Percentiles rank a stretch among this genome's conserved stretches.
Evolutionary conservation across 2,113 vertebrate genomes (phyloP).

Genomic region (Eleginops maclovinus): DNA sequence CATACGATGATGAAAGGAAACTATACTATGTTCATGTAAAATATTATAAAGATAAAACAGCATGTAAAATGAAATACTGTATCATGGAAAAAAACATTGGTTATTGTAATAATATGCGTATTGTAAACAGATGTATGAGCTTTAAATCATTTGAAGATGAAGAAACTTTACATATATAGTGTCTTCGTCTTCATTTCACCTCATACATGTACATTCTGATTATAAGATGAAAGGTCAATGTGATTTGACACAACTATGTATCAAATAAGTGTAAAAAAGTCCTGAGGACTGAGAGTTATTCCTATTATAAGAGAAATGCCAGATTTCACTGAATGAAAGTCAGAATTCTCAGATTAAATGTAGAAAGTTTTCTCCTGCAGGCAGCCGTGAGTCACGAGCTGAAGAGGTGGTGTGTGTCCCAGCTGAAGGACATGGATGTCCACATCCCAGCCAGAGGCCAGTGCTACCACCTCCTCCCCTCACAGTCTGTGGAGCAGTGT

Average conservation of each 20-base stretch:
- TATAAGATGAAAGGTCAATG: not conserved
- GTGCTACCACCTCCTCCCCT: constrained; percentile 84
- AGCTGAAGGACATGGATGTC: constrained; percentile 88
- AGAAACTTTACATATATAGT: too few species aligned
- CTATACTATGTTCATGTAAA: too few species aligned
- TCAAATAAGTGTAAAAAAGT: not conserved
- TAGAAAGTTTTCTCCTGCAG: constrained; percentile 76
- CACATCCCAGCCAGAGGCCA: constrained; percentile 83
- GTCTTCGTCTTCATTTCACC: too few species aligned
- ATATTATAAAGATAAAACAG: too few species aligned
- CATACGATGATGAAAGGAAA: too few species aligned
- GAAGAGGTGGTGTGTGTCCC: constrained; percentile 90
- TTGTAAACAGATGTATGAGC: too few species aligned
- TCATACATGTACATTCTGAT: not conserved
- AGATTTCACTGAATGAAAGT: not conserved
- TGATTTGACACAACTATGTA: not conserved
- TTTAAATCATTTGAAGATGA: too few species aligned
- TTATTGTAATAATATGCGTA: too few species aligned
- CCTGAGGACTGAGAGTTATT: not conserved
- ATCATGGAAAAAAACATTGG: too few species aligned
- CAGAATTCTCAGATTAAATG: not conserved
- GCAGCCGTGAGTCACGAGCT: constrained; percentile 85
- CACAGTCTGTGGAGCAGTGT: constrained; percentile 85
- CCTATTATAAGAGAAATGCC: not conserved
- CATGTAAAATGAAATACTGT: too few species aligned